These are phyloP conservation scores for Pilophorus perplexus DNA, from an alignment of 2,888 invertebrate species.

Conservation along the genomic window DNA sequence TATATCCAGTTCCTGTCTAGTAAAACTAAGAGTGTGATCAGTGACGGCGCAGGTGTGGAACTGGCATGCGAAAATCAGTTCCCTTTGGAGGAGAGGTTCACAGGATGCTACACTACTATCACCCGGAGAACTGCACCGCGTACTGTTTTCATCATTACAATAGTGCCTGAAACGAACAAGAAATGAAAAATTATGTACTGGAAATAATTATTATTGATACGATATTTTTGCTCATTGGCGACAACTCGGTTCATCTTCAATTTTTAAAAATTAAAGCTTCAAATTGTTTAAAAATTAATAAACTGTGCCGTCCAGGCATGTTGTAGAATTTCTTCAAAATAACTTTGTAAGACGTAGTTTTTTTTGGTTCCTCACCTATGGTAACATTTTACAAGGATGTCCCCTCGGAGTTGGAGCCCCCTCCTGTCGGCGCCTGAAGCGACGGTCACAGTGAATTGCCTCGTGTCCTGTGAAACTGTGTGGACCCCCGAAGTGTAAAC, in stretches of 20 bases:
- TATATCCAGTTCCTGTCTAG: constrained; percentile 81
- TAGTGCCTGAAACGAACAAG: constrained; percentile 36
- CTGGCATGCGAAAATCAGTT: constrained; percentile 82
- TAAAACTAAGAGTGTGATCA: constrained; percentile 79
- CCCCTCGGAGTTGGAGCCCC: constrained; percentile 77
- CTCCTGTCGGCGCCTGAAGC: constrained; percentile 61
- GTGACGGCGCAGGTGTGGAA: constrained; percentile 93
- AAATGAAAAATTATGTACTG: no score
- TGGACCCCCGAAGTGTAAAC: constrained; percentile 83
- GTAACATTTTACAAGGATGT: constrained; percentile 88
- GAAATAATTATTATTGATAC: no score
- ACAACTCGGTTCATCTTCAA: no score
- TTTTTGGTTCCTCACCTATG: constrained; percentile 62
- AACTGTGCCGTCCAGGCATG: no score
- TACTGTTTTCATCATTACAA: constrained; percentile 40
- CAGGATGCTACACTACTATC: constrained; percentile 45
- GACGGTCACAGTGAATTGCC: constrained; percentile 68
- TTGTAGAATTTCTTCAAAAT: no score
- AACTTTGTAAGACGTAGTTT: no score
- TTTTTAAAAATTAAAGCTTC: no score
- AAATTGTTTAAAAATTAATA: no score
- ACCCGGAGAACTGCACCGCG: constrained; percentile 42
- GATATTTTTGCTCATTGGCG: no score
- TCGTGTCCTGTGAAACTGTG: constrained; percentile 63
- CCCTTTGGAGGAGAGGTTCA: constrained; percentile 53